Conservation (phyloP, 2,797 vertebrate genomes). For the Thalassophryne amazonica region DNA sequence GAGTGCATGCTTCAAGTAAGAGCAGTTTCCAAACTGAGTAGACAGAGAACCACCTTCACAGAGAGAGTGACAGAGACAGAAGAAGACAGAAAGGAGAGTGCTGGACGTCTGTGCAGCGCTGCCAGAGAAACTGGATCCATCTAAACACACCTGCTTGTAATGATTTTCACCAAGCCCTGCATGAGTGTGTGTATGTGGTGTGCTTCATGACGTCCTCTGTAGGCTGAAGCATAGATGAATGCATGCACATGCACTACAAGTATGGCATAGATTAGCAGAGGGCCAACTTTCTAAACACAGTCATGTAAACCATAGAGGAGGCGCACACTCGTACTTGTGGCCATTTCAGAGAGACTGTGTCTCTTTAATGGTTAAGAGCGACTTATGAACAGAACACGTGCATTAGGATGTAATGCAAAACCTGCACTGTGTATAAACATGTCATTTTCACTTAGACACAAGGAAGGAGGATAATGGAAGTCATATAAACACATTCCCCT, state of each 20-base stretch:
- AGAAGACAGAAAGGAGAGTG: background rate
- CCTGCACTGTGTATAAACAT: constrained; percentile 34
- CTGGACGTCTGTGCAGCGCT: background rate
- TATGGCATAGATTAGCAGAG: constrained; percentile 37
- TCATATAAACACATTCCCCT: constrained; percentile 16
- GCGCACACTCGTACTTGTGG: background rate
- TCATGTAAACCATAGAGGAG: constrained; percentile 41
- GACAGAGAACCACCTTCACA: constrained; percentile 17
- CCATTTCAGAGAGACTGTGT: background rate
- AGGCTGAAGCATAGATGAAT: constrained; percentile 12
- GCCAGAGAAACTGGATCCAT: constrained; percentile 32
- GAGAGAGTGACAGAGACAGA: background rate
- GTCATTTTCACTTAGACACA: constrained; percentile 30
- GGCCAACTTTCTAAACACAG: constrained; percentile 32
- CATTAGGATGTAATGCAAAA: constrained; percentile 37
- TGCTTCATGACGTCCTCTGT: background rate
- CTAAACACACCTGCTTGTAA: constrained; percentile 52
- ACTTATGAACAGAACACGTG: constrained; percentile 23
- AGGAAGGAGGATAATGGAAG: constrained; percentile 25
- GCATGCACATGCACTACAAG: constrained; percentile 8
- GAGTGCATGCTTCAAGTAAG: background rate
- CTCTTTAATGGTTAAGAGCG: constrained; percentile 20
- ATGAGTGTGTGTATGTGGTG: background rate
- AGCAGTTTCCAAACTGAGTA: background rate
- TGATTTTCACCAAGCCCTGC: constrained; percentile 25